Base-by-base conservation (phyloP, 2,888 invertebrate genomes). In the Vesta saturnalis region DNA sequence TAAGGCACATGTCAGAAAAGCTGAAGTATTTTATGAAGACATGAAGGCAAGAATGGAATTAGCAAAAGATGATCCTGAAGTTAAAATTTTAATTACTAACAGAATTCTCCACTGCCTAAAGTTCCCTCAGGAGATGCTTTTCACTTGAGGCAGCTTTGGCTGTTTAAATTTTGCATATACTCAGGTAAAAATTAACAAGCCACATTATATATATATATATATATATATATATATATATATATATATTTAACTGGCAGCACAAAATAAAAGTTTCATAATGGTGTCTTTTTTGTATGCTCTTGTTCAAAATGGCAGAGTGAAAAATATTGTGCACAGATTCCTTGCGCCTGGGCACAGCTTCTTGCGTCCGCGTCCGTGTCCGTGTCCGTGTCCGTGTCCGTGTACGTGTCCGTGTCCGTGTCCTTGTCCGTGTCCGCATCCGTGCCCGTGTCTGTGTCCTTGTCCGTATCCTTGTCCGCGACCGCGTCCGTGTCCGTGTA, bases 161-260 rank as follows among this genome's bases (percentile, higher is more conserved):
- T 30, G 30, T 30, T 30, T 30, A 30, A 30, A 6, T 30, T 30
- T 30, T 30, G 30, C 10, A 30, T 30, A 30, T 68, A 49, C 21
- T 18, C 60, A n/a, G 49, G 57, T 55, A 12, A 19, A 35, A 8
- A 62, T 61, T n/a, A 71, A 72, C 66, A 64, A 61, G 12, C 19
- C 67, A 23, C 60, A 57, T 10, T 74, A n/a, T 71, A 46, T 71
- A 72, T 61, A 64, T 62, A 35, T 72, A n/a, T n/a, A n/a, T n/a
- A n/a, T n/a, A n/a, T n/a, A n/a, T n/a, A n/a, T n/a, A n/a, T n/a
- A n/a, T n/a, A n/a, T n/a, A n/a, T n/a, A n/a, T n/a, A n/a, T n/a
- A n/a, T n/a, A n/a, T n/a, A n/a, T n/a, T n/a, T 71, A 72, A 75
- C 10, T 30, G 6, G 30, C 30, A 30, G 30, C 30, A 30, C 30